Evolutionary conservation across 2,113 vertebrate genomes (phyloP).

Genomic region (Anolis sagrei): DNA sequence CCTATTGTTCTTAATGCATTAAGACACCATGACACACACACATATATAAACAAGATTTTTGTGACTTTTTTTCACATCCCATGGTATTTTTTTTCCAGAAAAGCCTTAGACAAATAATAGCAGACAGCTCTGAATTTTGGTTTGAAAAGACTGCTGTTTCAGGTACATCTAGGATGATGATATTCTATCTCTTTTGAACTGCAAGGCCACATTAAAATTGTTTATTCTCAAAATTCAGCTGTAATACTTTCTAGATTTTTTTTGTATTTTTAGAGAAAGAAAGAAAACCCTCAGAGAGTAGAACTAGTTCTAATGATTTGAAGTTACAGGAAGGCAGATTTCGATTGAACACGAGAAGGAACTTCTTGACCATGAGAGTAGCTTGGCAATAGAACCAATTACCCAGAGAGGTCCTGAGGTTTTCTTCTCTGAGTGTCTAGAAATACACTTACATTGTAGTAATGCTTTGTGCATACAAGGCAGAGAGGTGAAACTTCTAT

Average conservation of each 20-base stretch:
- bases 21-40: not conserved
- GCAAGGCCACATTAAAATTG: not conserved
- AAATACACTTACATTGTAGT: not conserved
- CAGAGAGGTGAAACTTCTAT: not conserved
- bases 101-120: conserved; percentile 42
- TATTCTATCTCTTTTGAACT: conserved; percentile 34
- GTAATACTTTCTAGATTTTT: not conserved
- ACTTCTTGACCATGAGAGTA: too few species aligned
- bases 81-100: conserved; percentile 24
- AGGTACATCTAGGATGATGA: conserved; percentile 29
- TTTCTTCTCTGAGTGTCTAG: too few species aligned
- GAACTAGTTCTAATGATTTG: too few species aligned
- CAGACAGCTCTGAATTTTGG: conserved; percentile 24
- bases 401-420: not conserved
- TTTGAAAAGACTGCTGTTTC: conserved; percentile 33
- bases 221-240: not conserved
- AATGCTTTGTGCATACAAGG: not conserved
- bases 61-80: conserved; percentile 40
- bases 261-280: not conserved
- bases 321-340: too few species aligned
- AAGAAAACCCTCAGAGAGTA: not conserved
- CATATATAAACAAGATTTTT: conserved; percentile 18
- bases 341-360: too few species aligned
- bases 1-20: not conserved
- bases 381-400: not conserved